Percentiles rank a stretch among this genome's conserved stretches.
Evolutionary conservation across 1,140 invertebrate genomes (phyloP).

Genomic region (Trichonephila inaurata): DNA sequence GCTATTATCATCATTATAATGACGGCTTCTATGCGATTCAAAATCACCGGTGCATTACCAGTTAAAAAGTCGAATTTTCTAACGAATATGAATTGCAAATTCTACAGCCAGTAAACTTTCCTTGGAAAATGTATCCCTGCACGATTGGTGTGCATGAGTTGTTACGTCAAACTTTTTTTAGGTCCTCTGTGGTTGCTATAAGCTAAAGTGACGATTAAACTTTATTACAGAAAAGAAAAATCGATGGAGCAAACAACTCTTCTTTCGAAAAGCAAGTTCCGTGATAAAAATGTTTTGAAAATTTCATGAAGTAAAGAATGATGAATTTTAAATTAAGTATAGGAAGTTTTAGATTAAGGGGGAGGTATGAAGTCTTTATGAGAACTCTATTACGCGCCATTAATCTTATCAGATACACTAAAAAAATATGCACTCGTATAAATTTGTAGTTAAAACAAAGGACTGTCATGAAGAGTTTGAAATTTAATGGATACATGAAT

Average conservation of each 20-base stretch:
- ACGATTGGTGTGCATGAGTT: conserved; percentile 10
- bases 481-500: no score
- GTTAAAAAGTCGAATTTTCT: conserved; percentile 35
- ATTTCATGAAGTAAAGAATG: conserved; percentile 31
- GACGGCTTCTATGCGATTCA: not conserved
- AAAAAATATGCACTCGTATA: no score
- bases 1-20: conserved; percentile 17
- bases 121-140: conserved; percentile 3
- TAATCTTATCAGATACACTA: not conserved
- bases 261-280: not conserved
- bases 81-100: conserved; percentile 22
- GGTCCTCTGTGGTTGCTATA: not conserved
- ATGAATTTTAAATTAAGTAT: conserved; percentile 21
- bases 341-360: not conserved
- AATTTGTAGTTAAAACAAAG: no score
- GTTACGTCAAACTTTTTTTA: not conserved
- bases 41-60: not conserved
- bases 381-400: not conserved
- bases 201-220: conserved; percentile 30
- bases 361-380: not conserved
- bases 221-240: conserved; percentile 36
- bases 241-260: not conserved
- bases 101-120: not conserved
- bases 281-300: conserved; percentile 31
- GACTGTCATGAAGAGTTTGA: no score